Base-by-base conservation (phyloP, 1,140 invertebrate genomes). In the Macrobrachium nipponense region DNA sequence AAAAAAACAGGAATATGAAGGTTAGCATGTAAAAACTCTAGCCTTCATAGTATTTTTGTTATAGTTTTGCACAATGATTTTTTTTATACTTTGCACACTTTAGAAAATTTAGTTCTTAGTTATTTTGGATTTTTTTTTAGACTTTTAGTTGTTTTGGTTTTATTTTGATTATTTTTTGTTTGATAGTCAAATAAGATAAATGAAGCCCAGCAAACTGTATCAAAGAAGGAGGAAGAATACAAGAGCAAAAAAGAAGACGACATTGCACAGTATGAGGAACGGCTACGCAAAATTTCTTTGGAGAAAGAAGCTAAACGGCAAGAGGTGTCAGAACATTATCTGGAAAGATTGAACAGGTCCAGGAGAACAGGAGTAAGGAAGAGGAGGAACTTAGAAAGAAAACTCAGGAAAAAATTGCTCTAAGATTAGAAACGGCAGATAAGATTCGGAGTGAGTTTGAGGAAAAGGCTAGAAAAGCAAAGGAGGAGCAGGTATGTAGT, bases 191-290 rank as follows among this genome's bases (percentile, higher is more conserved):
- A 76, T 36, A 87, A 83, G 62, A 82, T 82, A 43, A 84, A 73
- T 61, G 86, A 85, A 77, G 77, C 82, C 12, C 83, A 84, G 75
- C 72, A 84, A 60, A 73, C 58, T 18, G 58, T 90, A 23, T 66
- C 87, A 75, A 87, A 90, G 75, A 88, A 88, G 44, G 85, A 89
- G 72, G 88, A 87, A 76, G 86, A 89, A 79, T 86, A 87, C 60
- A 23, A 20, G 64, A 70, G 82, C 20, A 72, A 82, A 73, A 60
- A 73, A 27, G 81, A 82, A 23, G 82, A 87, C 20, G 86, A 85
- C 0, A 51, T 82, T 17, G 86, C 85, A 23, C 73, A 73, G 27
- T 85, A 89, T n/a, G 86, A 85, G 59, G 88, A 87, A 43, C 66
- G 82, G 11, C 51, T 89, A 17, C 72, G 80, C 17, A 89, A 89